Evolutionary conservation across 2,113 vertebrate genomes (phyloP).

Genomic region (Neofelis nebulosa): DNA sequence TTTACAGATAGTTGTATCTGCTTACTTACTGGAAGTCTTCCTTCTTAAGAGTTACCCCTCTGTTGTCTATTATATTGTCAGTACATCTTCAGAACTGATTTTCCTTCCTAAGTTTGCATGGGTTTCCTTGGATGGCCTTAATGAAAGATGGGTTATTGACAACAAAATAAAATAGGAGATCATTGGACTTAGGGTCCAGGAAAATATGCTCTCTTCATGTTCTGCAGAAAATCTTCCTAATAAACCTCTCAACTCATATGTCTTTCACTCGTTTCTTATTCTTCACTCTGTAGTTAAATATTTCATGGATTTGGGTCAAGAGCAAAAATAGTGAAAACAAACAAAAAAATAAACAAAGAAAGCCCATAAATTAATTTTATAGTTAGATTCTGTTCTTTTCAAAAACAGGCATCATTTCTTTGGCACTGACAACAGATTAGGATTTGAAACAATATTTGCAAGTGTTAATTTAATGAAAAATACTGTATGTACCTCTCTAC

Average conservation of each 20-base stretch:
- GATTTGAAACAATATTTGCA: background rate
- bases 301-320: background rate
- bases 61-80: background rate
- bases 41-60: background rate
- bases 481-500: background rate
- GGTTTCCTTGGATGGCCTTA: background rate
- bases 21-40: slow-evolving; percentile 57
- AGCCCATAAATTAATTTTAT: background rate
- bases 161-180: background rate
- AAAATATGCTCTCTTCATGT: background rate
- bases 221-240: background rate
- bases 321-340: background rate
- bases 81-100: background rate
- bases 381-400: slow-evolving; percentile 17
- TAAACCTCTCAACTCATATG: background rate
- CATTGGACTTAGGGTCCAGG: background rate
- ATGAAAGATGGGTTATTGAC: background rate
- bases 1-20: slow-evolving; percentile 67
- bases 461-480: slow-evolving; percentile 28
- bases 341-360: background rate
- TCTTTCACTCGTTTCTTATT: background rate
- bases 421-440: background rate
- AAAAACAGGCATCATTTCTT: slow-evolving; percentile 18
- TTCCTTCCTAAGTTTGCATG: background rate
- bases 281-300: background rate